These are phyloP conservation scores for Aricia artaxerxes DNA, from an alignment of 2,888 invertebrate genomes.

Conservation along the genomic window DNA sequence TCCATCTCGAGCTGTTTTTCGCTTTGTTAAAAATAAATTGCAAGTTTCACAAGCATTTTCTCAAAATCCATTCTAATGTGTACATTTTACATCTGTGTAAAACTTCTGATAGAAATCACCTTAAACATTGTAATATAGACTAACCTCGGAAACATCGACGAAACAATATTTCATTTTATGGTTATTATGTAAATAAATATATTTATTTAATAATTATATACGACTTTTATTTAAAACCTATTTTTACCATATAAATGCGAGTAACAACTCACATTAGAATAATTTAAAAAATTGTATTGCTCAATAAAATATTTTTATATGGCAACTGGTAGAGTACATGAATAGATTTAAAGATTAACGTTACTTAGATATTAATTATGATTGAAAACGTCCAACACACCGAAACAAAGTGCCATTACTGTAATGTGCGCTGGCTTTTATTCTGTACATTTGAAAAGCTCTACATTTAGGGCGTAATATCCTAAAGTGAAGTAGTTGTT, in stretches of 20 bases:
- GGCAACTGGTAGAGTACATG: too few relatives aligned
- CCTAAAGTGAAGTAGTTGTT: constrained; percentile 18
- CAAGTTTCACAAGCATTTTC: constrained; percentile 17
- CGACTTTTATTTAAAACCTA: constrained; percentile 54
- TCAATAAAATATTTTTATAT: background rate
- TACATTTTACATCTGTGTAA: constrained; percentile 72
- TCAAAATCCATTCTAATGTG: constrained; percentile 47
- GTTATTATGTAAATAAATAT: constrained; percentile 79
- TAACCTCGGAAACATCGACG: constrained; percentile 68
- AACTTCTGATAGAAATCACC: constrained; percentile 48
- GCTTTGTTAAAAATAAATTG: background rate
- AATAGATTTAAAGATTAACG: background rate
- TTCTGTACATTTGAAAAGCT: constrained; percentile 12
- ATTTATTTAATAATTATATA: constrained; percentile 75
- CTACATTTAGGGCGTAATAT: constrained; percentile 10
- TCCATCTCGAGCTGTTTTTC: background rate
- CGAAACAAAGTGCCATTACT: background rate
- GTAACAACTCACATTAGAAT: background rate
- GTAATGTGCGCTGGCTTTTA: background rate
- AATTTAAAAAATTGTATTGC: background rate
- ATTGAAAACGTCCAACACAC: background rate
- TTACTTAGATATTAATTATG: background rate
- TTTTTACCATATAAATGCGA: background rate
- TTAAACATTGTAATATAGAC: constrained; percentile 52
- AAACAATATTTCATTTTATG: constrained; percentile 65